Base-by-base conservation (phyloP, 2,113 vertebrate species). In the Marmota monax region DNA sequence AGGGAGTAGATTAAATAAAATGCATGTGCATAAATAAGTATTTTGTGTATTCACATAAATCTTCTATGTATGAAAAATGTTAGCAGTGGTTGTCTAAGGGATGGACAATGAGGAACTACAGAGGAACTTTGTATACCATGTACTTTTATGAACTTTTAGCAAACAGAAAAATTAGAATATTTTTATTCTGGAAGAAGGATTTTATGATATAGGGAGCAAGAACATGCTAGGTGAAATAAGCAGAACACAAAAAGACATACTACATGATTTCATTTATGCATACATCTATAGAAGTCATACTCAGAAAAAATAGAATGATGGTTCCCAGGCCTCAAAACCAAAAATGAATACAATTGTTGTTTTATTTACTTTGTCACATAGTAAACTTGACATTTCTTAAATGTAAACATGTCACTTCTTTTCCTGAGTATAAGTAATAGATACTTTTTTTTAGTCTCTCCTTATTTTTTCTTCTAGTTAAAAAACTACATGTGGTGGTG, bases 101-200 rank as follows among this genome's bases (percentile, higher is more conserved):
- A 4, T 84, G 13, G 51, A 96, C 22, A 34, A 39, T 89, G 22
- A 32, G 29, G 9, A 91, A 34, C 88, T 72, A 63, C 3, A 88
- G 34, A 90, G 34, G 58, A 91, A 83, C 32, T 95, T 37, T 80
- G 56, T 58, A 67, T 83, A 89, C 53, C 20, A 3, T 79, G 4
- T 84, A 63, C 9, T 77, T 88, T 84, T 80, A 58, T 61, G 27
- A 90, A 20, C 12, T 89, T 51, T 90, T 78, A 45, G 4, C 51
- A 48, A 65, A 79, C 61, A 87, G 56, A 84, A 91, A 84, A 91
- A 48, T 22, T 80, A 53, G 45, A 29, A 32, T 65, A 51, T 69
- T 88, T 89, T 96, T 89, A 90, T 39, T 88, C 85, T 63, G 74
- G 34, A 88, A 92, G 74, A 95, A 88, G 16, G 78, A 85, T 65